Evolutionary conservation across 2,797 vertebrate genomes (phyloP), one percentile per base, ranked within the genome.

Genomic region (Momotus momota): DNA sequence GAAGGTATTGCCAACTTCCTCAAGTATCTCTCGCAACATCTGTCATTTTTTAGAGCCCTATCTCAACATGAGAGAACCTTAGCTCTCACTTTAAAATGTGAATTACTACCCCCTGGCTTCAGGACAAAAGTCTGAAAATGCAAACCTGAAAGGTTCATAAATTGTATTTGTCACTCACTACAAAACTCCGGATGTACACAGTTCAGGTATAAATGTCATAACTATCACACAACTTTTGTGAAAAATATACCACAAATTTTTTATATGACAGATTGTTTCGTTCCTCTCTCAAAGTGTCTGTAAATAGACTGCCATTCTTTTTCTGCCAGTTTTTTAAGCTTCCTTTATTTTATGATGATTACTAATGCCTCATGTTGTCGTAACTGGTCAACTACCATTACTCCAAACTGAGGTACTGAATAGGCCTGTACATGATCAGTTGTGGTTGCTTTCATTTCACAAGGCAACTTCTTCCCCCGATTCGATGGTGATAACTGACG

Each of bases 401-500:
- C 23, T 61, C 51, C 46, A 54, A 40, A 35, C 16, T 6, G n/a
- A 86, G 46, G 60, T 52, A 55, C 8, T 48, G 43, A 83, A 57
- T 57, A 77, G 35, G 73, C 21, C 61, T 46, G 22, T 33, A 67
- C 73, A 45, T 15, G 61, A 46, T 19, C 27, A 33, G 23, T 23
- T 88, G 61, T 12, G 40, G 22, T 25, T 75, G 33, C 46, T 46
- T 5, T 33, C 19, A 40, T 93, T 78, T 81, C 55, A 70, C 52
- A 73, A n/a, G 3, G 5, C n/a, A 55, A 2, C 77, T 62, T 65
- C 48, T 10, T 2, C 5, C 16, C 6, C 5, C 6, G 2, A 0
- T 69, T 66, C 0, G 0, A 73, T 5, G 80, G 31, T 21, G 14
- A 1, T 71, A 69, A 67, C 20, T 79, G 61, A 85, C 33, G 69